Evolutionary conservation across 2,797 vertebrate species (phyloP).

Genomic region (Chloroceryle inda): DNA sequence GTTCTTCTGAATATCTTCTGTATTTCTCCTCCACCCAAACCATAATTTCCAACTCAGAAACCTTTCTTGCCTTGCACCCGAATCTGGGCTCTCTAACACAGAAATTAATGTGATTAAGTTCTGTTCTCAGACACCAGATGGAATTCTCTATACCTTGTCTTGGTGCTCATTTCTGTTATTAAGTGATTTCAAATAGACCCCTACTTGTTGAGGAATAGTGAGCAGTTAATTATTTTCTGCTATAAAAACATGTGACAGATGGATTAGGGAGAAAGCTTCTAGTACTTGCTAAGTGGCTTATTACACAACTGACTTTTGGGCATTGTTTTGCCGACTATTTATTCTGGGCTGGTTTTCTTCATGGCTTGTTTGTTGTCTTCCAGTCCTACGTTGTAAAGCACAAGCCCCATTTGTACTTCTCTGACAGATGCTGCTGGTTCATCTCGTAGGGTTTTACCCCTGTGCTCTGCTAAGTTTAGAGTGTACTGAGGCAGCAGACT

Average conservation of each 20-base stretch:
- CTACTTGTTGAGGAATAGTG: constrained; percentile 33
- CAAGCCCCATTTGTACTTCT: neutral
- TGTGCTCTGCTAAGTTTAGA: neutral
- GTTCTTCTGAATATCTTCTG: neutral
- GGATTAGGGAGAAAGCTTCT: constrained; percentile 46
- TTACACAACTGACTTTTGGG: constrained; percentile 31
- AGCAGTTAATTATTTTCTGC: constrained; percentile 66
- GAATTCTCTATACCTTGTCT: constrained; percentile 23
- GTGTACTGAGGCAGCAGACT: neutral
- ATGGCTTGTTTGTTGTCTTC: neutral
- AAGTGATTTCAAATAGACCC: constrained; percentile 42
- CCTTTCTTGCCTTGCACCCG: neutral
- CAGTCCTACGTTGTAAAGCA: neutral
- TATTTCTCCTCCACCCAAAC: neutral
- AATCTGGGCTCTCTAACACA: neutral
- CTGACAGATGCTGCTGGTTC: neutral
- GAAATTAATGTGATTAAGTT: constrained; percentile 17
- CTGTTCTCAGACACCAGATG: constrained; percentile 23
- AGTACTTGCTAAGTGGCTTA: constrained; percentile 40
- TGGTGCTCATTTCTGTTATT: constrained; percentile 47
- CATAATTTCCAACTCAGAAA: neutral
- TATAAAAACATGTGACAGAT: constrained; percentile 47
- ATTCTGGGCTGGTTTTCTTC: constrained; percentile 19
- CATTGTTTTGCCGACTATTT: constrained; percentile 4
- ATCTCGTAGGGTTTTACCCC: neutral